phyloP scores from a whole-genome alignment of 2,113 vertebrate genomes.

The Lathamus discolor region DNA sequence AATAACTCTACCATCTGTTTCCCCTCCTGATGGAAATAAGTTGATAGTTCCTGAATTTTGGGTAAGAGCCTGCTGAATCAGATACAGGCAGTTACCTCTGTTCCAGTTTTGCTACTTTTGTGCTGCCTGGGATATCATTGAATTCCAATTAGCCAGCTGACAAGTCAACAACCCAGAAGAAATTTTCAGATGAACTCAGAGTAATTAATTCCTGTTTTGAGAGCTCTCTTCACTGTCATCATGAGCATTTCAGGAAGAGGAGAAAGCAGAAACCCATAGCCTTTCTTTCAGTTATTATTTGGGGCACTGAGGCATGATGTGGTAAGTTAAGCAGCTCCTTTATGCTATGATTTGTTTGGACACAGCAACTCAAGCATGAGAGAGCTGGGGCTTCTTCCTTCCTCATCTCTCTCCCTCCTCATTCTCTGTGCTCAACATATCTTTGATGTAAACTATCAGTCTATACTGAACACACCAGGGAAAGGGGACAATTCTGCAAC shows the following conservation, averaged over 20 bases:
- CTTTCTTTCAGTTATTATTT: neutral
- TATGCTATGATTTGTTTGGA: neutral
- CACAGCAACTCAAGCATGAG: neutral
- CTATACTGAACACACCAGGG: neutral
- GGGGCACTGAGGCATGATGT: neutral
- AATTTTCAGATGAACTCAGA: neutral
- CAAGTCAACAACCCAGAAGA: neutral
- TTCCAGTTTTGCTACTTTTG: neutral
- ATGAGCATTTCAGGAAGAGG: neutral
- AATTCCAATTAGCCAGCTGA: neutral
- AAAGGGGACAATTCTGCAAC: neutral
- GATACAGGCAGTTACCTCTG: neutral
- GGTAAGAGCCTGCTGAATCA: neutral
- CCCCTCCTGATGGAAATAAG: neutral
- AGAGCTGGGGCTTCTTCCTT: neutral
- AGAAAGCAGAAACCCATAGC: neutral
- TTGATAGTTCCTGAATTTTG: neutral
- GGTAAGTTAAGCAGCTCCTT: neutral
- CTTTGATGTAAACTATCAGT: neutral
- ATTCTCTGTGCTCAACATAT: neutral
- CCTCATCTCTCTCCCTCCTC: neutral
- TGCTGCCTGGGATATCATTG: neutral
- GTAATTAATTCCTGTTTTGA: neutral
- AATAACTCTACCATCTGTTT: neutral
- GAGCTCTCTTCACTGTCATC: neutral